Conservation (phyloP, 2,797 vertebrate genomes). For the Rhadinocentrus ornatus region DNA sequence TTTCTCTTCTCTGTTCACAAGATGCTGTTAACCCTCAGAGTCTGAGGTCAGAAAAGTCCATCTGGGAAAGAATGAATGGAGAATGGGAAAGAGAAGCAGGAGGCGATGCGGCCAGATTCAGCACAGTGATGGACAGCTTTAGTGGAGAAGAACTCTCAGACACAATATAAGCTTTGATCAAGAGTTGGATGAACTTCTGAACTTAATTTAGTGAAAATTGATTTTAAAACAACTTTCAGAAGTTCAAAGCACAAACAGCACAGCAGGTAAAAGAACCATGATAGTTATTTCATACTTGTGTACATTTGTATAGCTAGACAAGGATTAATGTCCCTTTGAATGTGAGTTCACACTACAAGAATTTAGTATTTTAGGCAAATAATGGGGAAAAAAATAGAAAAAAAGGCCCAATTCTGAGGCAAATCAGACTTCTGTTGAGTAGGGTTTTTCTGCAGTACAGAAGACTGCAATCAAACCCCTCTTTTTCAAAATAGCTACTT, state of each 20-base stretch:
- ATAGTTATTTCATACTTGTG: background rate
- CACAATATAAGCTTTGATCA: constrained; percentile 55
- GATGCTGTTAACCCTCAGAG: constrained; percentile 64
- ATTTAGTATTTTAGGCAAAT: background rate
- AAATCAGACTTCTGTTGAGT: background rate
- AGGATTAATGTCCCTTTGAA: background rate
- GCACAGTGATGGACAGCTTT: constrained; percentile 32
- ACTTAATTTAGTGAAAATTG: constrained; percentile 22
- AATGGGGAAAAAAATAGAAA: no score
- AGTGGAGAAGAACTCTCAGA: constrained; percentile 37
- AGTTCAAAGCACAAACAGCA: background rate
- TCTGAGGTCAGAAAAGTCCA: constrained; percentile 51
- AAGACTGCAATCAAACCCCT: no score
- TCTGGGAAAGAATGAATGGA: constrained; percentile 47
- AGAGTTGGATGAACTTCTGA: constrained; percentile 20
- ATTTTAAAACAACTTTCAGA: constrained; percentile 1
- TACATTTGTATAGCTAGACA: background rate
- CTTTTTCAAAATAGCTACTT: no score
- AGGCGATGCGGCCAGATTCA: constrained; percentile 37
- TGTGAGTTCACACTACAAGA: constrained; percentile 6
- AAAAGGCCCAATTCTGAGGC: background rate
- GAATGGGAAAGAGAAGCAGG: constrained; percentile 34
- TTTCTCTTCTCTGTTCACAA: constrained; percentile 26
- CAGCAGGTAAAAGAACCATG: no score
- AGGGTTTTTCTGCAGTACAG: no score